Base-by-base conservation (phyloP, 2,888 invertebrate genomes). In the Drosophila ustulata region DNA sequence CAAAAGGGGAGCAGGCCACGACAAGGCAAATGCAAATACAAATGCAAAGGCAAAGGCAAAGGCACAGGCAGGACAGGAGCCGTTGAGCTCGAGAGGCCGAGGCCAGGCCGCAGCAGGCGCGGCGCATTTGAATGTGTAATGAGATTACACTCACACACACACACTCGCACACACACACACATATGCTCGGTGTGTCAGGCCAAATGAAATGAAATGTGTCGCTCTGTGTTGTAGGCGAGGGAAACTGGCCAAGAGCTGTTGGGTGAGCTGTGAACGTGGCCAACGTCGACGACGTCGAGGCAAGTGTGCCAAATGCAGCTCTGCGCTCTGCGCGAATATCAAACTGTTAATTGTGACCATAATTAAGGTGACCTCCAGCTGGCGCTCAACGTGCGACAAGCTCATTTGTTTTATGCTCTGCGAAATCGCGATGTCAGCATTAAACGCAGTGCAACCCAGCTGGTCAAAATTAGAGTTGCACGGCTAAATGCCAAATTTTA, bases 51-150 rank as follows among this genome's bases (percentile, higher is more conserved):
- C 25, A 13, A 18, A 39, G 28, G 43, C 30, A 34, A 11, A 32
- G 32, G n/a, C 45, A 30, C 13, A 26, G 47, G 8, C 11, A 8
- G 55, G 25, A 55, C 43, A 45, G 55, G 3, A 7, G 39, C 37
- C 3, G 37, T n/a, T 37, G n/a, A 37, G n/a, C 39, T 41, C 39
- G 39, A 41, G 39, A 30, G 41, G 13, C 7, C 5, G 18, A 34
- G 55, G 43, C 26, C 13, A 49, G n/a, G 23, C 32, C 55, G 18
- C 53, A 68, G 59, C 80, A 84, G 69, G 53, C 66, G 63, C 66
- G 69, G 69, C 68, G 65, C 79, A 85, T 85, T 85, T 89, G 85
- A 87, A 85, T 87, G 84, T 89, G 88, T 89, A 85, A 89, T 87
- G 88, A 85, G 88, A 89, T 87, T 88, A 75, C 82, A 75, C 69